Evolutionary conservation across 2,888 invertebrate species (phyloP), one percentile per base, ranked within the genome.

Genomic region (Brassicogethes aeneus): DNA sequence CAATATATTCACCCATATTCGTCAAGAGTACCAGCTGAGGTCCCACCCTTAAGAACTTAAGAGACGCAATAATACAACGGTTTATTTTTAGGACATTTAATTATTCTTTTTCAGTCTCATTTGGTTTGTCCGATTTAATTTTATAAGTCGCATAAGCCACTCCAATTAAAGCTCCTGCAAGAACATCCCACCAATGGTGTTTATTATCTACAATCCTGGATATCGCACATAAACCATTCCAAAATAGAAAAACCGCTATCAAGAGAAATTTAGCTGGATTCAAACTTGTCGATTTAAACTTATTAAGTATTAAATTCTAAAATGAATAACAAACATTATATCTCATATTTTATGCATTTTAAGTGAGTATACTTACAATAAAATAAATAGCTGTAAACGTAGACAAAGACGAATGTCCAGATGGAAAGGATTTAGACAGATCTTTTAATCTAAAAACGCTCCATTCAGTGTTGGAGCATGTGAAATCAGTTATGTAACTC

Each of bases 121-220:
- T n/a, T n/a, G n/a, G n/a, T n/a, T 23, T 23, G 23, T 23, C 23
- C 5, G 23, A 23, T 10, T 5, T 23, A 5, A 23, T 10, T 23
- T 23, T 23, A 23, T 23, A 23, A 23, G 10, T 7, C 10, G 5
- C 23, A 7, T 7, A 23, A 23, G 23, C 23, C 5, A 10, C 10
- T 5, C 85, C 85, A 55, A 84, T 65, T 1, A 69, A 39, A 0
- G 67, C 69, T 0, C 85, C 85, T 23, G 73, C 74, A 1, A 80
- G 62, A 1, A 85, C 84, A 56, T 86, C 85, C 80, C 82, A 82
- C 81, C 84, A 84, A 61, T 85, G 84, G 60, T 86, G 85, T 14
- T 83, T 69, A 60, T 77, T 74, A 61, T 85, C 85, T 0, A 77
- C 74, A 47, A 85, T 72, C 46, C 85, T 70, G 12, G 80, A 77